These are phyloP conservation scores for Resseliella maxima DNA, from an alignment of 2,888 invertebrate genomes.

Conservation along the genomic window DNA sequence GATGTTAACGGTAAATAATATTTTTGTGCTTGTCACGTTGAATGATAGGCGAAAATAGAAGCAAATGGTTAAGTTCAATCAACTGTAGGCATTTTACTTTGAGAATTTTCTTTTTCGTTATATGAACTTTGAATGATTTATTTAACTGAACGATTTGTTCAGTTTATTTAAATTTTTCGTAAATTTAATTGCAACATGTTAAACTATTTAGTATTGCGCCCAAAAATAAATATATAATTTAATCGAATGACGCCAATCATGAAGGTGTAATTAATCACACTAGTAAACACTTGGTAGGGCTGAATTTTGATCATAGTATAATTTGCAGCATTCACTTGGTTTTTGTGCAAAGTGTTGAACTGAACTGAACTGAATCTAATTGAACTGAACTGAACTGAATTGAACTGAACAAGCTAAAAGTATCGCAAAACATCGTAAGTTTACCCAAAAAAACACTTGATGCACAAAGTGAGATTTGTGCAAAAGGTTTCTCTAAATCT, in stretches of 20 bases:
- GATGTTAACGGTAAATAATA: background rate
- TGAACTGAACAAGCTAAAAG: too few species aligned
- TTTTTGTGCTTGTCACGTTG: background rate
- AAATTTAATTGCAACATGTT: constrained; percentile 21
- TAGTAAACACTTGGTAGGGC: background rate
- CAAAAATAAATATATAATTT: background rate
- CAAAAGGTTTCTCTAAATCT: background rate
- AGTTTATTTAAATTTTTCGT: background rate
- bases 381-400: too few species aligned
- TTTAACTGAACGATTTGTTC: too few species aligned
- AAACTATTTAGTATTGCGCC: background rate
- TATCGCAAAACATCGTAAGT: too few species aligned
- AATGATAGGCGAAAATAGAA: background rate
- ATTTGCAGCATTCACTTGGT: background rate
- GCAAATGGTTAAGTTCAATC: background rate
- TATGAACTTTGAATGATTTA: constrained; percentile 16
- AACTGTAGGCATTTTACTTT: background rate
- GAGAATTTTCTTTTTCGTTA: background rate
- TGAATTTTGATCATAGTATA: background rate
- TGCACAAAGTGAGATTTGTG: background rate
- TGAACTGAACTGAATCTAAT: too few species aligned
- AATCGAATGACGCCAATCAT: background rate
- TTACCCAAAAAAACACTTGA: background rate
- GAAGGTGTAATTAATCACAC: constrained; percentile 8
- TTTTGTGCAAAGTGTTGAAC: background rate